Evolutionary conservation across 2,888 invertebrate species (phyloP).

Genomic region (Agrochola litura): DNA sequence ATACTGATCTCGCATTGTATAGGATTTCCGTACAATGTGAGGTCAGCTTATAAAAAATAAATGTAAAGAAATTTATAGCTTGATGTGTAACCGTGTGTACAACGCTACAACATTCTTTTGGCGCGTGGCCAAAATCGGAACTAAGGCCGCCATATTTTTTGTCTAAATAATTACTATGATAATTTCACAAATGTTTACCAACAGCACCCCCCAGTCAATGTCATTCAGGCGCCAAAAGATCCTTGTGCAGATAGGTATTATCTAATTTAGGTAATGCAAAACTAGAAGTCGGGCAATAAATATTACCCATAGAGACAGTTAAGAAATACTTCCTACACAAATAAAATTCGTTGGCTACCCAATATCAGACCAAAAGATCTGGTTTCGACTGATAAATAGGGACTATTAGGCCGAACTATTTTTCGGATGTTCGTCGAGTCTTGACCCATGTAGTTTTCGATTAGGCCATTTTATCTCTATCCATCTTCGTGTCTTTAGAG

Average conservation of each 20-base stretch:
- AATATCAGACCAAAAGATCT: constrained; percentile 5
- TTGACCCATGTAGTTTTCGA: constrained; percentile 21
- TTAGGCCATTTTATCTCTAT: constrained; percentile 26
- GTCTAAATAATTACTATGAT: not conserved
- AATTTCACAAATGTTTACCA: not conserved
- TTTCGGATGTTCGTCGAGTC: constrained; percentile 14
- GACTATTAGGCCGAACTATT: constrained; percentile 4
- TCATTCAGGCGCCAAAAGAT: not conserved
- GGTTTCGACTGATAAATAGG: constrained; percentile 26
- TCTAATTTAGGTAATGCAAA: not conserved
- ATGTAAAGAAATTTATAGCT: no score
- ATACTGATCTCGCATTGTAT: no score
- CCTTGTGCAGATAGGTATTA: not conserved
- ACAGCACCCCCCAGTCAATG: not conserved
- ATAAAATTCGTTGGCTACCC: constrained; percentile 3
- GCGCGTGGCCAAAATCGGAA: not conserved
- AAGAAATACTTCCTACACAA: not conserved
- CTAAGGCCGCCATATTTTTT: not conserved
- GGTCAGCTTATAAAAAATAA: no score
- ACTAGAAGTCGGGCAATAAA: not conserved
- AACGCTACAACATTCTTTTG: not conserved
- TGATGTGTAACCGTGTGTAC: no score
- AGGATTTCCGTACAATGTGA: no score
- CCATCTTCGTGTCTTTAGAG: constrained; percentile 23
- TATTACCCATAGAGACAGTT: not conserved